A percentile compares a stretch with the other conserved stretches of the same genome.
These are phyloP conservation scores for Helostoma temminkii DNA, from an alignment of 2,797 vertebrate genomes.

Conservation along the genomic window DNA sequence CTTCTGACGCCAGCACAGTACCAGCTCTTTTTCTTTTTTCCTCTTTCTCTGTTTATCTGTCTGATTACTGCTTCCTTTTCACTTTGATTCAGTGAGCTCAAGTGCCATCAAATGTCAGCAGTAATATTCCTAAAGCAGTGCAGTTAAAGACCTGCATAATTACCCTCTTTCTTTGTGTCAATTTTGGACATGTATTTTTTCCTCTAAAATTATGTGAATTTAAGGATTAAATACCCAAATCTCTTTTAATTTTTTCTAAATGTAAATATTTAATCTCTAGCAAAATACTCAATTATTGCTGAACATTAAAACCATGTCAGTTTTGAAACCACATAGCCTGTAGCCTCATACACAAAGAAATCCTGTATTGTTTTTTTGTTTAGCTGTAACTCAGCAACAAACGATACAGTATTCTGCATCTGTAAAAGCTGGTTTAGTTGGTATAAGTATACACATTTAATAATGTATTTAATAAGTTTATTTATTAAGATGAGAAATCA, in stretches of 20 bases:
- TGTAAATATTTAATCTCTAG: background rate
- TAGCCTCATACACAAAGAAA: background rate
- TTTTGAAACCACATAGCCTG: background rate
- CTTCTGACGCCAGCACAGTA: conserved; percentile 66
- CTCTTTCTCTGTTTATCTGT: conserved; percentile 9
- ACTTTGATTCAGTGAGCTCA: background rate
- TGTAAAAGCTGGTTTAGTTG: no score
- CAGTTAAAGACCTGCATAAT: no score
- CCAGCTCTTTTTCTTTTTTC: conserved; percentile 21
- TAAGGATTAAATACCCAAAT: background rate
- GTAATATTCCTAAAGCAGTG: background rate
- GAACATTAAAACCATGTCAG: background rate
- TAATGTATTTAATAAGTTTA: no score
- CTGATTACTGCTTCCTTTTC: background rate
- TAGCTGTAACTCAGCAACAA: no score
- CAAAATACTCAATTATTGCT: background rate
- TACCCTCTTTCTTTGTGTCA: background rate
- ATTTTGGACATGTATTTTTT: background rate
- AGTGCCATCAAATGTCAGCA: background rate
- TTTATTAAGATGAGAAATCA: no score
- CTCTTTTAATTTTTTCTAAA: background rate
- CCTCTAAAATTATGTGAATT: background rate
- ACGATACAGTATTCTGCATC: no score
- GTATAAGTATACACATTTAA: no score
- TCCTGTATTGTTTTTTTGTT: background rate